Base-by-base conservation (phyloP, 2,113 vertebrate species). In the Coracopsis vasa region DNA sequence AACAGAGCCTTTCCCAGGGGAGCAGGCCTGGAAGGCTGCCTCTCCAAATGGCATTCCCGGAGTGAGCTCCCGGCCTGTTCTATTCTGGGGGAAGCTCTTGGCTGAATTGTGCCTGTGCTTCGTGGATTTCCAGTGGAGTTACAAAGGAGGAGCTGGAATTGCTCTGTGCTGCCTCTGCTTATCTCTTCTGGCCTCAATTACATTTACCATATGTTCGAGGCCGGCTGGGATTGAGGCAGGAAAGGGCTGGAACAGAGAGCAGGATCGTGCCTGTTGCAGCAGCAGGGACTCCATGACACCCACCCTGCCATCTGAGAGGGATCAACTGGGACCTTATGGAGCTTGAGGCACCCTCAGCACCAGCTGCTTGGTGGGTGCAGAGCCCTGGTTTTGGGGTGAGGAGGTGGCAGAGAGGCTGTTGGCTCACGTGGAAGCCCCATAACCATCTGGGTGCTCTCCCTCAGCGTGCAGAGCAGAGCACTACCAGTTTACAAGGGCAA, bases 401-500 rank as follows among this genome's bases (percentile, higher is more conserved):
- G 47, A 21, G 16, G 50, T 1, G 16, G 64, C 23, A 17, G 37
- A 37, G 60, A 17, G 39, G 53, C 65, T 7, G 3, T 0, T 16
- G 4, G 27, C 17, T 24, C 6, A 1, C 1, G 19, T 19, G 66
- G 33, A 33, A 18, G 65, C 45, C 1, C 7, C 13, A 0, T 9
- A 19, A 23, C 41, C 23, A 0, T 29, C 39, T 42, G 3, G 10
- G 4, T 0, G 35, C 6, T 54, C 27, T 66, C 44, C 45, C 23
- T 44, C 19, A 4, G 54, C 1, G 2, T 4, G 16, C 21, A 8
- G 48, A 24, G 20, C 28, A 5, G 11, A 28, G 4, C 2, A 6
- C 6, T 27, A 3, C 28, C 13, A 0, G 5, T 1, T 33, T 5
- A 24, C 31, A 5, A 11, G 10, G 33, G 23, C 6, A 1, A 11